Conservation (phyloP, 2,797 vertebrate species). For the Monodelphis domestica region DNA sequence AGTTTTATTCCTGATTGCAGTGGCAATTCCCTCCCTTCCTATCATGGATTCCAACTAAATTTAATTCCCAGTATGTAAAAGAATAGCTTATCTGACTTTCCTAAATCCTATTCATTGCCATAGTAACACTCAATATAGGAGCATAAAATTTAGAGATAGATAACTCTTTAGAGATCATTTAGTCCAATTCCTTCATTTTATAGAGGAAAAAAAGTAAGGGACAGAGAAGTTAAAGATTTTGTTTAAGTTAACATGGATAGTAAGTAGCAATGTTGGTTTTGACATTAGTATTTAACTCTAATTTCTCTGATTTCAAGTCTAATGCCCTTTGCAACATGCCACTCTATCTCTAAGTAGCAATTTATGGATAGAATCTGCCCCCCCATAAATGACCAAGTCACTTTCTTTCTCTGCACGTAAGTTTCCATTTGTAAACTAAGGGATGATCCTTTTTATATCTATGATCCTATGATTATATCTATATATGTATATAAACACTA, state of each 20-base stretch:
- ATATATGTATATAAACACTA: not conserved
- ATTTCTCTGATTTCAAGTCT: not conserved
- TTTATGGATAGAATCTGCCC: not conserved
- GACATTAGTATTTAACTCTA: not conserved
- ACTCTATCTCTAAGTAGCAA: not conserved
- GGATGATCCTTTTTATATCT: not conserved
- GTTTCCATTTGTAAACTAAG: not conserved
- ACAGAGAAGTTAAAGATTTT: not conserved
- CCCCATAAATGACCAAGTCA: too few relatives aligned
- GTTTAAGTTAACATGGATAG: not conserved
- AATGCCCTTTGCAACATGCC: not conserved
- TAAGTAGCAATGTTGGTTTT: not conserved
- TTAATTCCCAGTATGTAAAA: not conserved
- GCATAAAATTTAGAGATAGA: not conserved
- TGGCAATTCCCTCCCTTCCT: not conserved
- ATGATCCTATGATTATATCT: not conserved
- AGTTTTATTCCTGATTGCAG: not conserved
- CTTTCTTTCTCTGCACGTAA: not conserved
- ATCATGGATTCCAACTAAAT: not conserved
- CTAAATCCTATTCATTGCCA: not conserved
- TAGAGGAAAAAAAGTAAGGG: not conserved
- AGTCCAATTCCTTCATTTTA: not conserved
- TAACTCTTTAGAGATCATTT: not conserved
- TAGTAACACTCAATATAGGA: not conserved
- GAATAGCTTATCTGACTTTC: not conserved